phyloP scores from a whole-genome alignment of 2,888 invertebrate species.

The Cataglyphis livida region DNA sequence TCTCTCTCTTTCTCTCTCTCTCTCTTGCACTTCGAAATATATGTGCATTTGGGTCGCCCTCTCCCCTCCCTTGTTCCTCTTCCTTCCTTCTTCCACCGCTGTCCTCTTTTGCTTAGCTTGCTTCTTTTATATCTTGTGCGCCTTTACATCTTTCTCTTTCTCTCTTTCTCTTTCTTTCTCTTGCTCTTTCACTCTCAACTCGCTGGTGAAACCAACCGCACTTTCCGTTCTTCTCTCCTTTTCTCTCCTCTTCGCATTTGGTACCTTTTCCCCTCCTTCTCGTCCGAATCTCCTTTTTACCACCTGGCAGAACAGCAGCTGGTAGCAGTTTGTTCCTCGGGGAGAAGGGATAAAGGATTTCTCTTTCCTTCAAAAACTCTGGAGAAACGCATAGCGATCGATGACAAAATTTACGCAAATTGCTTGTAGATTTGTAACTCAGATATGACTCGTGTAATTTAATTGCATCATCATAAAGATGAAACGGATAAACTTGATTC shows the following conservation, averaged over 20 bases:
- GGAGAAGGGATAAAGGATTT: slow-evolving; percentile 66
- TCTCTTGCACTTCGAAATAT: slow-evolving; percentile 6
- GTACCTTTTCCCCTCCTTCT: slow-evolving; percentile 22
- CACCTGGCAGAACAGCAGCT: slow-evolving; percentile 78
- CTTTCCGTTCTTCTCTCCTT: slow-evolving; percentile 27
- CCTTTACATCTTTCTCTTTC: slow-evolving; percentile 15
- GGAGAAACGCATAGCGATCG: slow-evolving; percentile 47
- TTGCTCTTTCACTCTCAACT: background rate
- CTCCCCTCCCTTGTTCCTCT: slow-evolving; percentile 23
- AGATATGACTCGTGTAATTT: background rate
- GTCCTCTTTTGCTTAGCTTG: slow-evolving; percentile 19
- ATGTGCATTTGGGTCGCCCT: slow-evolving; percentile 38
- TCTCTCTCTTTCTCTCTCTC: slow-evolving; percentile 44
- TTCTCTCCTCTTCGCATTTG: slow-evolving; percentile 22
- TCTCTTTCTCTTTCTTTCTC: background rate
- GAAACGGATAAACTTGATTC: background rate
- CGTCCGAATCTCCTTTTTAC: slow-evolving; percentile 69
- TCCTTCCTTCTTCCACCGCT: slow-evolving; percentile 43
- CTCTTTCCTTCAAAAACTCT: slow-evolving; percentile 63
- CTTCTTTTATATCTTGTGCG: slow-evolving; percentile 5
- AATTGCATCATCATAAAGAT: background rate
- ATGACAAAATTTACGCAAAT: slow-evolving; percentile 31
- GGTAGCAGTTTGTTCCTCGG: slow-evolving; percentile 69
- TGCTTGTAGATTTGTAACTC: slow-evolving; percentile 11
- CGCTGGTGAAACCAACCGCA: slow-evolving; percentile 34